Conservation (phyloP, 2,113 vertebrate species). For the Callorhinus ursinus region DNA sequence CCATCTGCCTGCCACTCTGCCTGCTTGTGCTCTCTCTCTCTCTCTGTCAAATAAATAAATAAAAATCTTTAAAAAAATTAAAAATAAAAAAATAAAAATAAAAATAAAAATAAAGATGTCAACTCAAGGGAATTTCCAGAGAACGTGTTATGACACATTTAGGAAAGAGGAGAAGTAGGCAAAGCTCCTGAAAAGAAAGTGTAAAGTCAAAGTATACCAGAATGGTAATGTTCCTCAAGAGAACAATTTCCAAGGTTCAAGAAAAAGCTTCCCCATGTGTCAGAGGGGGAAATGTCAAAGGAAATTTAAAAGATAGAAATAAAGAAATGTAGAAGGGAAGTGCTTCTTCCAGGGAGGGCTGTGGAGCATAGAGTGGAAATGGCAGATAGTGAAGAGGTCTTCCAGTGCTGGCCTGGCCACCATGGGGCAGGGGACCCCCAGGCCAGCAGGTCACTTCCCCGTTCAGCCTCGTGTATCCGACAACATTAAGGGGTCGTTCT, state of each 20-base stretch:
- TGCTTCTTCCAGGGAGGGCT: neutral
- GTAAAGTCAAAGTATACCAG: neutral
- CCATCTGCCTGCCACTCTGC: too few species aligned
- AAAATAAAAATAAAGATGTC: neutral
- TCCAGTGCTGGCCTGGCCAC: neutral
- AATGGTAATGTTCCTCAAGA: neutral
- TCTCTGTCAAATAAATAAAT: too few species aligned
- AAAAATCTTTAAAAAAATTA: too few species aligned
- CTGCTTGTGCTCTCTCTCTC: too few species aligned
- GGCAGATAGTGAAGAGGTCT: neutral
- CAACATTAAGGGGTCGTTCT: fast-evolving
- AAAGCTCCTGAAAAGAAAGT: neutral
- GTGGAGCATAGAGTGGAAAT: too few species aligned
- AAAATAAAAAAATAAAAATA: too few species aligned
- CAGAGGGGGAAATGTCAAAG: neutral
- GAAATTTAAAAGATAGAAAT: neutral
- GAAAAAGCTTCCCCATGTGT: neutral
- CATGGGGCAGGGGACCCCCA: fast-evolving
- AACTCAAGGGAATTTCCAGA: neutral
- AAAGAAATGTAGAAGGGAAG: neutral
- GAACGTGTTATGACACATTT: neutral
- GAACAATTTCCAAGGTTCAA: neutral
- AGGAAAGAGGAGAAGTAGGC: neutral
- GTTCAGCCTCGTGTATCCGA: neutral
- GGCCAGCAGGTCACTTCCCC: too few species aligned